phyloP scores from a whole-genome alignment of 2,797 vertebrate species.

The Spea hammondii region DNA sequence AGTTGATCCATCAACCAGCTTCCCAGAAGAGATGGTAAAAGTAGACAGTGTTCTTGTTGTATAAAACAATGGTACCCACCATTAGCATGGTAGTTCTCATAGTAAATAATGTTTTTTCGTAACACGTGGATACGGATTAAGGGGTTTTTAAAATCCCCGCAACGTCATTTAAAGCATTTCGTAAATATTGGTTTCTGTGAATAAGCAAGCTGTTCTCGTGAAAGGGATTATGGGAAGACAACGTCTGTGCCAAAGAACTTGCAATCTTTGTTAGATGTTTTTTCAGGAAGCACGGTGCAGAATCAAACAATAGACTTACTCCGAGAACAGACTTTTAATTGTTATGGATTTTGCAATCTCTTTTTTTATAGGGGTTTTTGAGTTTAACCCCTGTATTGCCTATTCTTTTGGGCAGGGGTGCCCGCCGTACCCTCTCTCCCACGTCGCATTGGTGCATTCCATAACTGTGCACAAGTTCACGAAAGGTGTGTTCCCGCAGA shows the following conservation, averaged over 20 bases:
- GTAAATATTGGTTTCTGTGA: no score
- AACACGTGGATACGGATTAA: slow-evolving; percentile 1
- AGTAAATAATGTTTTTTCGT: not conserved
- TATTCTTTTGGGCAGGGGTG: not conserved
- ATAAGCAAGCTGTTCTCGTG: not conserved
- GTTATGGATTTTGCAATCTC: slow-evolving; percentile 19
- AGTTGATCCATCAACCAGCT: no score
- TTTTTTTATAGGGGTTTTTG: not conserved
- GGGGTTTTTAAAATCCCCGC: no score
- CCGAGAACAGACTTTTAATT: slow-evolving; percentile 23
- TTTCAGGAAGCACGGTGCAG: not conserved
- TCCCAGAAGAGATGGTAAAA: no score
- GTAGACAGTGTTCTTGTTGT: no score
- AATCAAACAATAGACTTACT: slow-evolving; percentile 29
- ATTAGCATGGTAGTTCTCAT: no score
- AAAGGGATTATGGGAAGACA: not conserved
- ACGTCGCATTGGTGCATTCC: slow-evolving; percentile 36
- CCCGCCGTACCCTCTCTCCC: slow-evolving; percentile 12
- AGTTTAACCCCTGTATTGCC: slow-evolving; percentile 12
- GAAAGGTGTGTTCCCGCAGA: slow-evolving; percentile 47
- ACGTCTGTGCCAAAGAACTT: slow-evolving; percentile 33
- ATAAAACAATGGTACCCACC: no score
- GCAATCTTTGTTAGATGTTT: not conserved
- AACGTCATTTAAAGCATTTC: no score
- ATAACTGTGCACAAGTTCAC: slow-evolving; percentile 50